Conservation (phyloP, 2,113 vertebrate species). For the Brachypteracias leptosomus region DNA sequence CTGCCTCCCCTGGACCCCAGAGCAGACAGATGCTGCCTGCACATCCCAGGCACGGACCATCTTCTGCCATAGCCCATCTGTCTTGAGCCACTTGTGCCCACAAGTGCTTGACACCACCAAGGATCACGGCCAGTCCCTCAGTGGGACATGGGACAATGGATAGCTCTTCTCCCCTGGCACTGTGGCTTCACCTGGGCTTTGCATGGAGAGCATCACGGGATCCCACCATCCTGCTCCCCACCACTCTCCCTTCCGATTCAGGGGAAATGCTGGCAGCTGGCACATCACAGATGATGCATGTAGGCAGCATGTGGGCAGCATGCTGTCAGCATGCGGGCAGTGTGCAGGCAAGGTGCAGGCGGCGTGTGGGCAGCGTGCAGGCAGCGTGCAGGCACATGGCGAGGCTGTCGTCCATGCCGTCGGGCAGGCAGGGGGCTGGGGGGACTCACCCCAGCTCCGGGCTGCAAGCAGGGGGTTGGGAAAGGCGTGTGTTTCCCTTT, state of each 20-base stretch:
- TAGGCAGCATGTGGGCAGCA: not conserved
- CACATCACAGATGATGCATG: not conserved
- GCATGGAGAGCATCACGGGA: rapidly evolving
- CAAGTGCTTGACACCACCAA: rapidly evolving
- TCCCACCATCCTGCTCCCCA: not conserved
- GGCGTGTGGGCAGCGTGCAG: not conserved
- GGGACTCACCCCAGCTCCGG: not conserved
- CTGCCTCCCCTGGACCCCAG: not conserved
- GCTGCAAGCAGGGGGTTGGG: constrained; percentile 16
- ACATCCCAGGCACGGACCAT: not conserved
- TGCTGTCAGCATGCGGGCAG: rapidly evolving
- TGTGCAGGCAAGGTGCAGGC: rapidly evolving
- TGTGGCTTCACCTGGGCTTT: not conserved
- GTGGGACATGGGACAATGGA: not conserved
- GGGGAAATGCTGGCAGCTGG: not conserved
- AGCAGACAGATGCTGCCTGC: not conserved
- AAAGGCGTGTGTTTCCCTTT: constrained; percentile 73
- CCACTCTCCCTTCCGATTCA: rapidly evolving
- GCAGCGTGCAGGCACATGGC: rapidly evolving
- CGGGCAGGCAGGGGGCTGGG: not conserved
- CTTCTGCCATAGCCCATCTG: not conserved
- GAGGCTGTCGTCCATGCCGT: not conserved
- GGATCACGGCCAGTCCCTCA: rapidly evolving
- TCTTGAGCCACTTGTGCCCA: rapidly evolving
- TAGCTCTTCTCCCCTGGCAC: not conserved